phyloP scores from a whole-genome alignment of 2,113 vertebrate species.

The Osmerus eperlanus region DNA sequence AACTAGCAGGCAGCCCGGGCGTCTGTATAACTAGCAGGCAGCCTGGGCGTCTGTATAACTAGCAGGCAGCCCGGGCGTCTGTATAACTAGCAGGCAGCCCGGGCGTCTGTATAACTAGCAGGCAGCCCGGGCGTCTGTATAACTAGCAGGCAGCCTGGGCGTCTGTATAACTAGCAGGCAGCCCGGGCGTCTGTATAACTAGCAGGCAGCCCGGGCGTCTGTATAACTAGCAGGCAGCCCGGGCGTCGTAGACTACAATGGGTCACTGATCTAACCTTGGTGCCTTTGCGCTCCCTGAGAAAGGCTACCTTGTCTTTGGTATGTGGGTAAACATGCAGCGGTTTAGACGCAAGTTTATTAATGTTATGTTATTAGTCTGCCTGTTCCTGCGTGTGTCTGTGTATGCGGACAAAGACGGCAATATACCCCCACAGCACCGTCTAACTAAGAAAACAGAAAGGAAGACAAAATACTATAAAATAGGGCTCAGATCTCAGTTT shows the following conservation, averaged over 20 bases:
- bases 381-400: background rate
- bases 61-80: background rate
- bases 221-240: background rate
- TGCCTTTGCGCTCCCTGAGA: background rate
- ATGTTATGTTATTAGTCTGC: constrained; percentile 3
- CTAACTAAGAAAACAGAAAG: background rate
- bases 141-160: background rate
- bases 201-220: background rate
- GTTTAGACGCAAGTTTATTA: background rate
- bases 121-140: background rate
- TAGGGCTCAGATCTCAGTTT: too few relatives aligned
- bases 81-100: background rate
- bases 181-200: background rate
- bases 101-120: background rate
- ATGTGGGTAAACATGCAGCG: background rate
- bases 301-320: constrained; percentile 4
- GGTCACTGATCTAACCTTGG: background rate
- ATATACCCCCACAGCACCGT: background rate
- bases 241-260: constrained; percentile 5
- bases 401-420: background rate
- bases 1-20: background rate
- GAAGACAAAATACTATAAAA: too few relatives aligned
- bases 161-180: too few relatives aligned
- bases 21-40: too few relatives aligned
- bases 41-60: background rate